phyloP scores from a whole-genome alignment of 2,888 invertebrate genomes.

The Drosophila cyrtoloma region DNA sequence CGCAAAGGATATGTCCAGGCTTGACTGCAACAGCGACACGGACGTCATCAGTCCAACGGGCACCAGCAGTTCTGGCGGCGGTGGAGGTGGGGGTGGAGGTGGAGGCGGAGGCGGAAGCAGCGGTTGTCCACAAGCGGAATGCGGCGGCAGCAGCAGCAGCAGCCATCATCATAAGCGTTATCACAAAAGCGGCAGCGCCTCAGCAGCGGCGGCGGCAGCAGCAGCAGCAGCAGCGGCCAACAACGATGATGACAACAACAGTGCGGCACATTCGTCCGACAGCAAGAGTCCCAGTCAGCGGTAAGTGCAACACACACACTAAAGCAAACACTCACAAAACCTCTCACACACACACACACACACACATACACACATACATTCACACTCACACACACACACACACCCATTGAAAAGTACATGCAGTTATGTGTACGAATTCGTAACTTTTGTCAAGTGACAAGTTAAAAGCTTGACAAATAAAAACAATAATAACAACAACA shows the following conservation, averaged over 20 bases:
- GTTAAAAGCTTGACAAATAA: slow-evolving; percentile 59
- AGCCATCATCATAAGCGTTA: slow-evolving; percentile 69
- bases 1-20: slow-evolving; percentile 73
- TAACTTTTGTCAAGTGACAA: slow-evolving; percentile 34
- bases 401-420: slow-evolving; percentile 8
- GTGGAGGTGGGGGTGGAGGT: slow-evolving; percentile 83
- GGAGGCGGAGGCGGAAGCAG: slow-evolving; percentile 71
- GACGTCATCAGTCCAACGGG: slow-evolving; percentile 83
- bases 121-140: slow-evolving; percentile 22
- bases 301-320: slow-evolving; percentile 83
- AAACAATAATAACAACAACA: slow-evolving; percentile 39
- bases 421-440: slow-evolving; percentile 24
- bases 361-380: not conserved
- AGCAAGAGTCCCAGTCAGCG: slow-evolving; percentile 90
- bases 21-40: slow-evolving; percentile 82
- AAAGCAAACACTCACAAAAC: slow-evolving; percentile 7
- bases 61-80: slow-evolving; percentile 85
- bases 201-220: slow-evolving; percentile 35
- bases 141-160: slow-evolving; percentile 30
- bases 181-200: slow-evolving; percentile 57
- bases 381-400: slow-evolving; percentile 24
- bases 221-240: slow-evolving; percentile 80
- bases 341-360: not conserved
- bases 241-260: slow-evolving; percentile 89
- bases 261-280: slow-evolving; percentile 89